These are phyloP conservation scores for Aurelia sp. DNA, from an alignment of 30 jellyfish, hydroid and myxozoan genomes.

Conservation along the genomic window DNA sequence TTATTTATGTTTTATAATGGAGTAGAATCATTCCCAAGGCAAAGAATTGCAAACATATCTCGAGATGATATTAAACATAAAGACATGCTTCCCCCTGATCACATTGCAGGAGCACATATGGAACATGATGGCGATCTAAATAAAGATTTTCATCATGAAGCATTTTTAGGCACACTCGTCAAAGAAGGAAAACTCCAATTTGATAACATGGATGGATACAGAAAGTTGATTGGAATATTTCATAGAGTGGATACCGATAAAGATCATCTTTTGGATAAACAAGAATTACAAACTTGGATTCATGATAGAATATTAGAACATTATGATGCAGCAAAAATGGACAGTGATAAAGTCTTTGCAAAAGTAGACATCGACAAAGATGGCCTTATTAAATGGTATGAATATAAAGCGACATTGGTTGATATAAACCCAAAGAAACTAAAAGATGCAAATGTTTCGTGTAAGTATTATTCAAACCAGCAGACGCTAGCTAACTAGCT, in stretches of 20 bases:
- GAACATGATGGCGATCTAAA: conserved; percentile 92
- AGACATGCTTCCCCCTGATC: conserved; percentile 93
- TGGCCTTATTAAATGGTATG: conserved; percentile 74
- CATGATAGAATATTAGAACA: conserved; percentile 89
- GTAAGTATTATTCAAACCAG: conserved; percentile 29
- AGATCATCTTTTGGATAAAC: conserved; percentile 70
- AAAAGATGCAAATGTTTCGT: conserved; percentile 51
- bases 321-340: conserved; percentile 76
- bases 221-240: conserved; percentile 75
- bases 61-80: conserved; percentile 69
- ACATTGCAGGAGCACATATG: conserved; percentile 85
- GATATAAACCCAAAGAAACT: conserved; percentile 66
- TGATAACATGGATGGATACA: conserved; percentile 81
- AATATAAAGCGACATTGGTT: conserved; percentile 79
- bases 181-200: conserved; percentile 81
- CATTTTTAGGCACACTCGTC: conserved; percentile 79
- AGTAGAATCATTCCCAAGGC: conserved; percentile 39
- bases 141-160: conserved; percentile 92
- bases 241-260: conserved; percentile 74
- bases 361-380: conserved; percentile 78
- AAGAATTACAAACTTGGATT: conserved; percentile 80
- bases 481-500: no score
- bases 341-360: conserved; percentile 67
- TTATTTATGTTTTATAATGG: neutral
- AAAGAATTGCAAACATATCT: conserved; percentile 59